Evolutionary conservation across 2,113 vertebrate species (phyloP).

Genomic region (Myrmecophaga tridactyla): DNA sequence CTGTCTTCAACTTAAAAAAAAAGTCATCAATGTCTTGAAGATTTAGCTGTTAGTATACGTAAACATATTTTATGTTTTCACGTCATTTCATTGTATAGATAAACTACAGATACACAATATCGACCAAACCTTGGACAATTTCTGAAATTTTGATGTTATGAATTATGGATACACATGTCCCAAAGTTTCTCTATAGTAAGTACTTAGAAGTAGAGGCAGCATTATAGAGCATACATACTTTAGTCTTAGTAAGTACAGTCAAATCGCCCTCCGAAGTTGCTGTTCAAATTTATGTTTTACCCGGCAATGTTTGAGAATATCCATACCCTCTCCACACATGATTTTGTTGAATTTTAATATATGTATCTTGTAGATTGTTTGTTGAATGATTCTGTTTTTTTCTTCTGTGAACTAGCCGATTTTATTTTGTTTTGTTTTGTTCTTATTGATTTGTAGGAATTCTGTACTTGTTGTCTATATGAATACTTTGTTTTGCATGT

Average conservation of each 20-base stretch:
- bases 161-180: neutral
- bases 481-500: neutral
- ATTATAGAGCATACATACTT: neutral
- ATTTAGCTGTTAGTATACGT: neutral
- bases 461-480: neutral
- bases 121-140: neutral
- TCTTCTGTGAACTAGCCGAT: neutral
- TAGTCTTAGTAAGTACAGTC: neutral
- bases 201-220: neutral
- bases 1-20: neutral
- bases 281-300: neutral
- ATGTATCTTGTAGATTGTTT: neutral
- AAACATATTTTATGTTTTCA: neutral
- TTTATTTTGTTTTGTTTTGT: constrained; percentile 15
- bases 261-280: neutral
- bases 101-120: neutral
- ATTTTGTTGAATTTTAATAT: neutral
- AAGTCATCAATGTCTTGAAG: neutral
- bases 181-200: neutral
- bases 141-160: neutral
- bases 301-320: neutral
- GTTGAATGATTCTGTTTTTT: neutral
- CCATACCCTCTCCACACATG: neutral
- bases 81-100: neutral
- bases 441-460: constrained; percentile 1